A percentile compares a stretch with the other conserved stretches of the same genome.
phyloP scores from a whole-genome alignment of 2,113 vertebrate species.

The Herpailurus yagouaroundi region DNA sequence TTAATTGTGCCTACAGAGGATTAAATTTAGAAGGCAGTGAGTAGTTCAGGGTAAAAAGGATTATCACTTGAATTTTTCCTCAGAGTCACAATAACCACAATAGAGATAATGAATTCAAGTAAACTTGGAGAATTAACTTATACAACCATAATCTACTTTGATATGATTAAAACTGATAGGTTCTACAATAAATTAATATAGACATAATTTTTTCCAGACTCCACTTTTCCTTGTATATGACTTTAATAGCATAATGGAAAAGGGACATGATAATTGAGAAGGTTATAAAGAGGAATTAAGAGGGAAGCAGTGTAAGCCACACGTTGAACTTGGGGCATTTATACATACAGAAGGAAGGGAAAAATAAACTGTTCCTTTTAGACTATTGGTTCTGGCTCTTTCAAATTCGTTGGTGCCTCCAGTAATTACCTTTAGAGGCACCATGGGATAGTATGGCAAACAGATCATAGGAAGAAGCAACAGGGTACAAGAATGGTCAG shows the following conservation, averaged over 20 bases:
- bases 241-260: neutral
- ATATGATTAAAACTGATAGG: neutral
- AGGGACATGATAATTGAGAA: neutral
- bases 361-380: neutral
- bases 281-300: neutral
- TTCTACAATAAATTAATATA: slow-evolving; percentile 24
- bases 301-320: neutral
- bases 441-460: neutral
- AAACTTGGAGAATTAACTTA: slow-evolving; percentile 33
- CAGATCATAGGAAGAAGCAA: neutral
- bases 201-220: neutral
- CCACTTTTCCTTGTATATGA: neutral
- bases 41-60: slow-evolving; percentile 1
- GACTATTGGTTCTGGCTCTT: neutral
- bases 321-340: neutral
- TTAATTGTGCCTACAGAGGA: neutral
- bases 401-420: neutral
- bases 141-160: slow-evolving; percentile 26
- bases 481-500: neutral
- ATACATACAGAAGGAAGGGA: neutral
- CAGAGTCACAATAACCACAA: neutral
- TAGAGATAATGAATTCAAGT: slow-evolving; percentile 31
- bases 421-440: neutral
- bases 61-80: slow-evolving; percentile 27
- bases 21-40: slow-evolving; percentile 27